Percentiles rank a stretch among this genome's conserved stretches.
phyloP scores from a whole-genome alignment of 2,113 vertebrate genomes.

The Cyanistes caeruleus region DNA sequence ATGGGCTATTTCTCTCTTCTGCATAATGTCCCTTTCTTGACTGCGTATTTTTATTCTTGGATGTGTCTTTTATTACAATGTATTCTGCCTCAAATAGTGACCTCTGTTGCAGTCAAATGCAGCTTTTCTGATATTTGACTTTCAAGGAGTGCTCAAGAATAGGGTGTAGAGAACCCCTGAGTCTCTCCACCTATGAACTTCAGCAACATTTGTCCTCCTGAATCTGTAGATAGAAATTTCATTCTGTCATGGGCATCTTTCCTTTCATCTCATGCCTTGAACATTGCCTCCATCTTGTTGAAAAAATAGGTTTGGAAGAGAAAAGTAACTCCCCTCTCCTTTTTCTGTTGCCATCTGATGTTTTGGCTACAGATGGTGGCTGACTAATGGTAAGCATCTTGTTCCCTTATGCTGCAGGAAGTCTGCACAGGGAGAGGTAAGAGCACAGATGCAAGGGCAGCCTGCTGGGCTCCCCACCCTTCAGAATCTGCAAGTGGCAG shows the following conservation, averaged over 20 bases:
- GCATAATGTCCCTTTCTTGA: neutral
- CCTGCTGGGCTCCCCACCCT: neutral
- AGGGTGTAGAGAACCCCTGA: neutral
- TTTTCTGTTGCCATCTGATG: neutral
- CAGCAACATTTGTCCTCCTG: neutral
- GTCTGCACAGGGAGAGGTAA: neutral
- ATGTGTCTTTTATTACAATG: neutral
- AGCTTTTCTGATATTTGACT: neutral
- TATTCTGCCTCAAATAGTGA: neutral
- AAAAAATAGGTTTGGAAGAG: neutral
- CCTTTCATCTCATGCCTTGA: neutral
- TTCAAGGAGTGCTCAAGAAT: neutral
- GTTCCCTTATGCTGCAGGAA: slow-evolving; percentile 34
- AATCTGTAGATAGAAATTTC: neutral
- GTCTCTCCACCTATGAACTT: neutral
- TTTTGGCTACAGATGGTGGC: slow-evolving; percentile 33
- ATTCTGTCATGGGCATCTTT: neutral
- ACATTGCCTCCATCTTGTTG: neutral
- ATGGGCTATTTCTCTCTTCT: neutral
- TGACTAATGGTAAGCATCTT: slow-evolving; percentile 6
- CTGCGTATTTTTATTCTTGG: neutral
- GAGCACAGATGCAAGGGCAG: neutral
- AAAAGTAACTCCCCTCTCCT: neutral
- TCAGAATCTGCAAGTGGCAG: neutral
- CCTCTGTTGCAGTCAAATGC: neutral